Evolutionary conservation across 1,140 invertebrate species (phyloP).

Genomic region (Asobara japonica): DNA sequence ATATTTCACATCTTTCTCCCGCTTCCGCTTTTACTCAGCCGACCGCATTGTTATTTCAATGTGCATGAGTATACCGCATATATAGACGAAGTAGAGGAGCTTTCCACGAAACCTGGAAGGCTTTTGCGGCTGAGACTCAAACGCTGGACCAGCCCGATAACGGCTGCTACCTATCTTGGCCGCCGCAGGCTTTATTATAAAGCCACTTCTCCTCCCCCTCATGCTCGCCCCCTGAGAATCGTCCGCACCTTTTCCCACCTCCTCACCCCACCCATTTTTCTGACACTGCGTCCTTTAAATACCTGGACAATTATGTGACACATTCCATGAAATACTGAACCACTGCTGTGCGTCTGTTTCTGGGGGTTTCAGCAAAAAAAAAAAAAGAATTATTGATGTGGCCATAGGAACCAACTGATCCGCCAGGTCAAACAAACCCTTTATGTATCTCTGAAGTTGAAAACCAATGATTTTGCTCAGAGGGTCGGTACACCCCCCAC

Average conservation of each 20-base stretch:
- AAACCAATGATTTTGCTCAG: too few species aligned
- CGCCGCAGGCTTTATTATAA: constrained; percentile 57
- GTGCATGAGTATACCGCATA: neutral
- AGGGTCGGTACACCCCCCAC: too few species aligned
- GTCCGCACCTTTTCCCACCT: neutral
- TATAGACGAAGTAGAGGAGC: constrained; percentile 12
- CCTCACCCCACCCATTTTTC: neutral
- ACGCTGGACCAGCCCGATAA: constrained; percentile 57
- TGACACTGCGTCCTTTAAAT: neutral
- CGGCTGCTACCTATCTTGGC: constrained; percentile 54
- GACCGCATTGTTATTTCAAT: constrained; percentile 27
- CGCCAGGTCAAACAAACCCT: too few species aligned
- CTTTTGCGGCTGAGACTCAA: constrained; percentile 55
- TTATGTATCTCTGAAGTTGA: too few species aligned
- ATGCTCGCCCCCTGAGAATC: constrained; percentile 34
- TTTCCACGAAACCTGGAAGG: constrained; percentile 36
- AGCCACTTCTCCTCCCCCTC: constrained; percentile 26
- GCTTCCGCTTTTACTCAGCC: neutral
- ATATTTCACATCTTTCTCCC: neutral
- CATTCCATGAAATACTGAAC: too few species aligned
- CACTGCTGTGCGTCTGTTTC: too few species aligned
- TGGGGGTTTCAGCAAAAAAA: too few species aligned
- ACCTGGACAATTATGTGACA: neutral
- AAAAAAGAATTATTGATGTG: too few species aligned
- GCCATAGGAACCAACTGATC: too few species aligned